A percentile compares a stretch with the other conserved stretches of the same genome.
Evolutionary conservation across 1,140 invertebrate genomes (phyloP).

Genomic region (Brachionus calyciflorus): DNA sequence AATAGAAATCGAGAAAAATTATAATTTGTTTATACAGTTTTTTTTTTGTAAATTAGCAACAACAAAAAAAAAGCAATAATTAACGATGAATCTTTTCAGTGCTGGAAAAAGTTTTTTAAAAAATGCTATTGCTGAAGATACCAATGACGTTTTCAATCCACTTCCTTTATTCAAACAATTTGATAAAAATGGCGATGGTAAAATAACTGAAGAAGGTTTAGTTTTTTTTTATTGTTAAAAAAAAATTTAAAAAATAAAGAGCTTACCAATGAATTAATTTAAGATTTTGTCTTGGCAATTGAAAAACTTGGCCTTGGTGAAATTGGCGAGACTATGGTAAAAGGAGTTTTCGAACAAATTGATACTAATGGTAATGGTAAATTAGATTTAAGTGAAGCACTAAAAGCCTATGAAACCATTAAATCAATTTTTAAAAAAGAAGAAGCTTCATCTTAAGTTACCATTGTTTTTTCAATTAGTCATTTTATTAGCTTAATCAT

Average conservation of each 20-base stretch:
- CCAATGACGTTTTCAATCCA: neutral
- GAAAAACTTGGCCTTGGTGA: neutral
- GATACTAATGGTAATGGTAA: constrained; percentile 13
- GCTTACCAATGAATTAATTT: neutral
- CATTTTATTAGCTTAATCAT: no score
- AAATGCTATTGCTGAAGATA: neutral
- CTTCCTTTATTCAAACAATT: constrained; percentile 31
- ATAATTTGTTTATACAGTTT: no score
- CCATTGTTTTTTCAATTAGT: no score
- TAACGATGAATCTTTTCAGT: neutral
- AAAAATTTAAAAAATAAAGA: neutral
- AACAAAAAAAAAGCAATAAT: no score
- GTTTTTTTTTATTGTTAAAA: neutral
- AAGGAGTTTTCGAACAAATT: neutral
- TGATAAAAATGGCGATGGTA: constrained; percentile 42
- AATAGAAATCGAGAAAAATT: no score
- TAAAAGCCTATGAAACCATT: neutral
- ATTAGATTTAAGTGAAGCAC: neutral
- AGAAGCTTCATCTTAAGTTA: neutral
- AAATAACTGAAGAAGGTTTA: constrained; percentile 34
- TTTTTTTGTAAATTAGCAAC: no score
- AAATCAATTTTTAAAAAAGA: neutral
- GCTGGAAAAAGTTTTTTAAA: neutral
- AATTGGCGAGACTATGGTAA: neutral
- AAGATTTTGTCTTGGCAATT: neutral